Conservation (phyloP, 2,888 invertebrate genomes). For the Amiota mariae region DNA sequence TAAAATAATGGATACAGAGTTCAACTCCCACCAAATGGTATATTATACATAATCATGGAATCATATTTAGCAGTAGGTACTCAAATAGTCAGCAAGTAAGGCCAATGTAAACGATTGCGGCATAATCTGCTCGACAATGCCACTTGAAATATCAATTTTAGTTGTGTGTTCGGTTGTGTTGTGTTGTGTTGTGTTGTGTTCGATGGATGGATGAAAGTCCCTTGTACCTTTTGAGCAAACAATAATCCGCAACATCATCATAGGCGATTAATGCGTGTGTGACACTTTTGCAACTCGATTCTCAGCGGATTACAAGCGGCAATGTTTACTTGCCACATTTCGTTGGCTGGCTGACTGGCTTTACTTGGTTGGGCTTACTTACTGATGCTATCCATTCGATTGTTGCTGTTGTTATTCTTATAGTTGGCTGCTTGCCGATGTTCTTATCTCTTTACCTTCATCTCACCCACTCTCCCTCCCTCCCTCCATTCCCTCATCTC, state of each 20-base stretch:
- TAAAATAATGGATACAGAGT: not conserved
- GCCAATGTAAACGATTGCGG: not conserved
- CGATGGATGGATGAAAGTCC: not conserved
- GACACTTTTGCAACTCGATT: slow-evolving; percentile 30
- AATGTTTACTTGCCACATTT: slow-evolving; percentile 22
- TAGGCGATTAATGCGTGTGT: slow-evolving; percentile 26
- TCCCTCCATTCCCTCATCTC: too few species aligned
- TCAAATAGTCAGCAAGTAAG: too few species aligned
- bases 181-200: slow-evolving; percentile 1
- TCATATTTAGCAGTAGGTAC: too few species aligned
- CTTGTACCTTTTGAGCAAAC: slow-evolving; percentile 10
- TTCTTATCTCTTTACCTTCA: too few species aligned
- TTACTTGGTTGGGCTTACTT: slow-evolving; percentile 3
- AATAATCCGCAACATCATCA: slow-evolving; percentile 29
- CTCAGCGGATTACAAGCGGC: slow-evolving; percentile 29
- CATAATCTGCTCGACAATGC: not conserved
- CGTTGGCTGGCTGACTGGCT: too few species aligned
- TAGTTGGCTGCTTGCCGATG: too few species aligned
- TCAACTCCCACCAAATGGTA: not conserved
- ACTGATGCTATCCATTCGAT: not conserved
- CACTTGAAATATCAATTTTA: slow-evolving; percentile 18
- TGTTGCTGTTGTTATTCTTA: not conserved
- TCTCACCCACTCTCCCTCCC: too few species aligned
- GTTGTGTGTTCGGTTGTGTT: not conserved
- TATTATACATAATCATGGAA: too few species aligned